phyloP scores from a whole-genome alignment of 2,113 vertebrate species.

The Saccopteryx bilineata region DNA sequence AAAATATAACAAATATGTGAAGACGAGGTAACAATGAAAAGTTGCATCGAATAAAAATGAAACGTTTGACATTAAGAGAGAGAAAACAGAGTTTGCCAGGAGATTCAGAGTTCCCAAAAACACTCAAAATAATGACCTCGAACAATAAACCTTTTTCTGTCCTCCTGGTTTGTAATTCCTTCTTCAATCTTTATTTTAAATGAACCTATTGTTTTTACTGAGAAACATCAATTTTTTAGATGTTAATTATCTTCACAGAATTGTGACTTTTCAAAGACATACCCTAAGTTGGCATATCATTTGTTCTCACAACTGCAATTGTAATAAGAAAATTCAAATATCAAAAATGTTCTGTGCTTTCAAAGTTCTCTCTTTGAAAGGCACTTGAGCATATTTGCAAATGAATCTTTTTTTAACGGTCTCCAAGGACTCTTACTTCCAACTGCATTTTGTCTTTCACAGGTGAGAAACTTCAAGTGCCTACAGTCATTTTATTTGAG shows the following conservation, averaged over 20 bases:
- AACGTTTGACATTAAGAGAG: neutral
- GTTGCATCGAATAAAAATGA: neutral
- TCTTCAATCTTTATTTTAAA: conserved; percentile 20
- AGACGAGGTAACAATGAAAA: neutral
- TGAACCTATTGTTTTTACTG: neutral
- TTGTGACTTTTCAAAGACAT: neutral
- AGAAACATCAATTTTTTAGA: neutral
- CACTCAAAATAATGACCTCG: neutral
- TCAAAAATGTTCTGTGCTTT: neutral
- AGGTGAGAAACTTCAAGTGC: conserved; percentile 68
- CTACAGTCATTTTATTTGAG: conserved; percentile 45
- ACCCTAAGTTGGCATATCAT: neutral
- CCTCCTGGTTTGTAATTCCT: neutral
- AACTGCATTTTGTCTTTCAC: conserved; percentile 75
- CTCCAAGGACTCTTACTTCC: conserved; percentile 12
- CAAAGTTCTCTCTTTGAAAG: neutral
- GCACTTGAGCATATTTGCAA: conserved; percentile 57
- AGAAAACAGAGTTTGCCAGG: neutral
- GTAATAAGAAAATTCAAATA: neutral
- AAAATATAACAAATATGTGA: neutral
- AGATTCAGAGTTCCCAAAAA: neutral
- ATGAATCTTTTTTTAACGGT: conserved; percentile 44
- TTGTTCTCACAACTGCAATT: neutral
- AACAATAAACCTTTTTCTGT: neutral
- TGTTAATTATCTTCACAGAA: conserved; percentile 11